phyloP scores from a whole-genome alignment of 2,113 vertebrate species.

The Pachycephala philippinensis region DNA sequence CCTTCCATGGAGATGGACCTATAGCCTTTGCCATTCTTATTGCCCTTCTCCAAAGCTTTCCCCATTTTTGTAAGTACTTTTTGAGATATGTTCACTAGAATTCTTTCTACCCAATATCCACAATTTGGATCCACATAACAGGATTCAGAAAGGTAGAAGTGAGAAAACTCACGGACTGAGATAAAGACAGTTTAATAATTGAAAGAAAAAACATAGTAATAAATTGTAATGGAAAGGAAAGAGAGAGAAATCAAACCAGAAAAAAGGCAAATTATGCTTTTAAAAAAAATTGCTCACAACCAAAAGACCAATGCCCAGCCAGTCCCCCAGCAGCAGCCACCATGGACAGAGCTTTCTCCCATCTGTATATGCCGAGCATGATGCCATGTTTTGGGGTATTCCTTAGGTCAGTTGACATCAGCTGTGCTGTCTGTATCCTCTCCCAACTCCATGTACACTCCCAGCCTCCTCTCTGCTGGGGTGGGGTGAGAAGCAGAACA shows the following conservation, averaged over 20 bases:
- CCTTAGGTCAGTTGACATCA: not conserved
- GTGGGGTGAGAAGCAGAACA: not conserved
- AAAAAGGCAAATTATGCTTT: not conserved
- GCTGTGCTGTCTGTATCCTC: not conserved
- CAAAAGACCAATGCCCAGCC: accelerated
- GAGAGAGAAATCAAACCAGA: not conserved
- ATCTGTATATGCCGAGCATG: not conserved
- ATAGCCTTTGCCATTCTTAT: not conserved
- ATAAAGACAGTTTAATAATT: not conserved
- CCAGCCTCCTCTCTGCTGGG: not conserved
- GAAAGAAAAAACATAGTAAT: not conserved
- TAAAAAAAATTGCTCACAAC: not conserved
- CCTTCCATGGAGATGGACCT: not conserved
- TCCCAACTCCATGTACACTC: accelerated
- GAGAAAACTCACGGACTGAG: not conserved
- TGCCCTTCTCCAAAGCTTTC: not conserved
- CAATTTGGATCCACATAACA: not conserved
- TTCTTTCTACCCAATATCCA: not conserved
- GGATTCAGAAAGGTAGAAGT: not conserved
- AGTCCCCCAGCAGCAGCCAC: not conserved
- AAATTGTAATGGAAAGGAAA: not conserved
- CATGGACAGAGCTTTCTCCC: not conserved
- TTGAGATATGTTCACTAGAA: not conserved
- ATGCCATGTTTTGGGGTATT: too few species aligned
- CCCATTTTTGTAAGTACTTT: not conserved